These are phyloP conservation scores for Hipparchia sbordonii DNA, from an alignment of 2,888 invertebrate species.

Conservation along the genomic window DNA sequence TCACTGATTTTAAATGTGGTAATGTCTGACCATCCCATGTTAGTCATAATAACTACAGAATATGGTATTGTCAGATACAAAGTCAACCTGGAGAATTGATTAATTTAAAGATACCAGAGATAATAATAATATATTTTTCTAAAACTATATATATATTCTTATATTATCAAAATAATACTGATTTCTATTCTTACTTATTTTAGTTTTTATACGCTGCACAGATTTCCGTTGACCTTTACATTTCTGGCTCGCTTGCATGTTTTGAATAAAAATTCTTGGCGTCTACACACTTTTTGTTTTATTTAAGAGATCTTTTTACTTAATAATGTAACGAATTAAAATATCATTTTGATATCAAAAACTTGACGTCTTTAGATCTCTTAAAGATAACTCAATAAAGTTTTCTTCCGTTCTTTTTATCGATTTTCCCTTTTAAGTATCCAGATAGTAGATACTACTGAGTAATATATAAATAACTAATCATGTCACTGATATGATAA, in stretches of 20 bases:
- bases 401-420: slow-evolving; percentile 6
- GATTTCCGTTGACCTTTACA: not conserved
- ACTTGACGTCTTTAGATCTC: not conserved
- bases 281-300: not conserved
- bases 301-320: not conserved
- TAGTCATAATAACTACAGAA: too few relatives aligned
- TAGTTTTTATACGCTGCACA: not conserved
- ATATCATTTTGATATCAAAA: not conserved
- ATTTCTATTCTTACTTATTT: not conserved
- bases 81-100: too few relatives aligned
- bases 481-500: not conserved
- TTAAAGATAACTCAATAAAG: slow-evolving; percentile 3
- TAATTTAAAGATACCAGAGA: too few relatives aligned
- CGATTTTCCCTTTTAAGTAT: not conserved
- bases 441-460: not conserved
- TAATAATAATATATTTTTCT: too few relatives aligned
- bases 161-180: not conserved
- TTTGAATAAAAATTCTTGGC: not conserved
- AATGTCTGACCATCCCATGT: not conserved
- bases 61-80: too few relatives aligned
- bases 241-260: not conserved
- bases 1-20: not conserved
- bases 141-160: too few relatives aligned
- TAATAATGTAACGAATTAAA: not conserved
- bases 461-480: slow-evolving; percentile 1